A percentile compares a stretch with the other conserved stretches of the same genome.
phyloP scores from a whole-genome alignment of 2,888 invertebrate genomes.

The Ophioninae sp. region DNA sequence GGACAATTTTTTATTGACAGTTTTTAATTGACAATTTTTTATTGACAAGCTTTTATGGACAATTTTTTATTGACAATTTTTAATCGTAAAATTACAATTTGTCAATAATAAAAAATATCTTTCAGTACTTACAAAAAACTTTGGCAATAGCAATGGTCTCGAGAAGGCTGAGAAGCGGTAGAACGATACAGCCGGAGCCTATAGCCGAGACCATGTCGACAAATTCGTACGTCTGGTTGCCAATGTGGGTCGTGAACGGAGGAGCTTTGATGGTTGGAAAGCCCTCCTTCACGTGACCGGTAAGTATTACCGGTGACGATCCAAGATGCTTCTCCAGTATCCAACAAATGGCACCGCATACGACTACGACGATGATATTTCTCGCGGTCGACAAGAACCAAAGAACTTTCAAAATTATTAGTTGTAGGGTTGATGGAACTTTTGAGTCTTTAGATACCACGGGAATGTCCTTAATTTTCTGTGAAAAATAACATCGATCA shows the following conservation, averaged over 20 bases:
- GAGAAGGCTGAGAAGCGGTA: constrained; percentile 86
- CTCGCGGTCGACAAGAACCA: constrained; percentile 89
- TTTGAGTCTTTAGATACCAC: constrained; percentile 81
- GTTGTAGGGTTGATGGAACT: constrained; percentile 81
- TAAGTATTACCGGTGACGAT: constrained; percentile 85
- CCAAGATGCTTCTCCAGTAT: constrained; percentile 84
- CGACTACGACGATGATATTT: constrained; percentile 89
- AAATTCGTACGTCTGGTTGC: constrained; percentile 83
- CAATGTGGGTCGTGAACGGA: constrained; percentile 85
- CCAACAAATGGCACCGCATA: constrained; percentile 86
- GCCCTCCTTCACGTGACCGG: constrained; percentile 88
- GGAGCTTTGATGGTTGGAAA: constrained; percentile 86
- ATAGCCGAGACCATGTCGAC: constrained; percentile 84
- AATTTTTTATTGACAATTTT: too few relatives aligned
- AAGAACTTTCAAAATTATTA: constrained; percentile 82
- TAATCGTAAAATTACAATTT: too few relatives aligned
- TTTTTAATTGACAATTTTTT: too few relatives aligned
- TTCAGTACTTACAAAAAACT: constrained; percentile 84
- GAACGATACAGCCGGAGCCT: constrained; percentile 86
- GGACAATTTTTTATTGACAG: too few relatives aligned
- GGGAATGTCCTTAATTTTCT: constrained; percentile 88
- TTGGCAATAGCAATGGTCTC: constrained; percentile 89
- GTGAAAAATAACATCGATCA: constrained; percentile 65
- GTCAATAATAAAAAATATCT: neutral
- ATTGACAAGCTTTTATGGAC: too few relatives aligned